Evolutionary conservation across 2,797 vertebrate species (phyloP).

Genomic region (Poecilia velifera): DNA sequence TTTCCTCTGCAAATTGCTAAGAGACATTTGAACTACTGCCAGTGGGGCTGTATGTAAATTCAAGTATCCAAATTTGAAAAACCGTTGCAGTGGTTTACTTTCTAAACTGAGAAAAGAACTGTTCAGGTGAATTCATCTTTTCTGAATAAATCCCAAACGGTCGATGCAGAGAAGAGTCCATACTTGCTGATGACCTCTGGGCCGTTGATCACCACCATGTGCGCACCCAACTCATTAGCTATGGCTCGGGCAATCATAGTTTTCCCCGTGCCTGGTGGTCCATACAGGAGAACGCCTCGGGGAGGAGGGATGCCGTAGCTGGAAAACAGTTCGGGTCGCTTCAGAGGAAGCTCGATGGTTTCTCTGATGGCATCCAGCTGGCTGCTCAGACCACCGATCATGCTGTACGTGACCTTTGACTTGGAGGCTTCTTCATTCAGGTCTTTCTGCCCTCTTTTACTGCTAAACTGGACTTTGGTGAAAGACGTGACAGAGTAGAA

Average conservation of each 20-base stretch:
- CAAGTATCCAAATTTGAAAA: background rate
- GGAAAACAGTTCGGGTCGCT: conserved; percentile 89
- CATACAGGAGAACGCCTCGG: conserved; percentile 91
- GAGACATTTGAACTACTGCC: too few species aligned
- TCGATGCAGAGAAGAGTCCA: background rate
- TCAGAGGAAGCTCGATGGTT: conserved; percentile 92
- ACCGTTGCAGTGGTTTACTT: background rate
- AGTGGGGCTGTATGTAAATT: background rate
- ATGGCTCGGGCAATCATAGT: conserved; percentile 95
- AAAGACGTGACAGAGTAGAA: conserved; percentile 87
- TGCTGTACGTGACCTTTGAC: conserved; percentile 87
- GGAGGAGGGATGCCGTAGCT: conserved; percentile 91
- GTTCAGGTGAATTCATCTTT: background rate
- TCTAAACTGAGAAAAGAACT: background rate
- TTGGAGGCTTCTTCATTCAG: conserved; percentile 41
- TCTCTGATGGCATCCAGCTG: conserved; percentile 91
- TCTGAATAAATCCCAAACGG: background rate
- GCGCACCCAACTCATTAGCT: conserved; percentile 90
- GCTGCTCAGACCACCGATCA: conserved; percentile 90
- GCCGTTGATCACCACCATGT: conserved; percentile 92
- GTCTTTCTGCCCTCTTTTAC: conserved; percentile 19
- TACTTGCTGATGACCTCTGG: conserved; percentile 99
- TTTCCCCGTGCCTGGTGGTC: conserved; percentile 96
- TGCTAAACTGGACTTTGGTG: conserved; percentile 81
- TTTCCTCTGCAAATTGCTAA: too few species aligned